phyloP scores from a whole-genome alignment of 2,888 invertebrate genomes.

The Pecten maximus region DNA sequence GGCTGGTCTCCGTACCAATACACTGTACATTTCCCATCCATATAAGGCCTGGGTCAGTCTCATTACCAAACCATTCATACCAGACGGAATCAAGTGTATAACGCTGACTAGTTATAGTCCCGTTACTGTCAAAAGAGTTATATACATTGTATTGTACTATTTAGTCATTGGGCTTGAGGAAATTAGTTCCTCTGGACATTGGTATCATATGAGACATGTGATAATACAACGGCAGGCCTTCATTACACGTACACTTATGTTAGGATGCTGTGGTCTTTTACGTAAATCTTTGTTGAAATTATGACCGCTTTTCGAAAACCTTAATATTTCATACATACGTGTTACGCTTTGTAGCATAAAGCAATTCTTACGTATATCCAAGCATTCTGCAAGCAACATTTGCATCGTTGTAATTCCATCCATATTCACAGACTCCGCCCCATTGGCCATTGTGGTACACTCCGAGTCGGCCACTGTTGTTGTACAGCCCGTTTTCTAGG shows the following conservation, averaged over 20 bases:
- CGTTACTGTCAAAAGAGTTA: background rate
- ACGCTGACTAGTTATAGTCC: background rate
- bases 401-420: background rate
- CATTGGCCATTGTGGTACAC: background rate
- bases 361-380: background rate
- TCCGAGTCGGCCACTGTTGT: background rate
- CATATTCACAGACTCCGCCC: background rate
- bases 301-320: too few relatives aligned
- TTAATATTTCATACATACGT: too few relatives aligned
- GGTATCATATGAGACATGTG: too few relatives aligned
- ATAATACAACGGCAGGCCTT: too few relatives aligned
- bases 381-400: background rate
- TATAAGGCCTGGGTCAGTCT: background rate
- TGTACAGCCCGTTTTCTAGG: background rate
- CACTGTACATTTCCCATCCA: background rate
- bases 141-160: background rate
- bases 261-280: too few relatives aligned
- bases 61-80: constrained; percentile 3
- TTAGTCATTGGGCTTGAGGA: too few relatives aligned
- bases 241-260: too few relatives aligned
- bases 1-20: background rate
- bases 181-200: too few relatives aligned
- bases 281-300: too few relatives aligned
- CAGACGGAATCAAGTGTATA: background rate
- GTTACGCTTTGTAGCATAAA: background rate